These are phyloP conservation scores for Papilio dardanus DNA, from an alignment of 1,140 invertebrate genomes.

Conservation along the genomic window DNA sequence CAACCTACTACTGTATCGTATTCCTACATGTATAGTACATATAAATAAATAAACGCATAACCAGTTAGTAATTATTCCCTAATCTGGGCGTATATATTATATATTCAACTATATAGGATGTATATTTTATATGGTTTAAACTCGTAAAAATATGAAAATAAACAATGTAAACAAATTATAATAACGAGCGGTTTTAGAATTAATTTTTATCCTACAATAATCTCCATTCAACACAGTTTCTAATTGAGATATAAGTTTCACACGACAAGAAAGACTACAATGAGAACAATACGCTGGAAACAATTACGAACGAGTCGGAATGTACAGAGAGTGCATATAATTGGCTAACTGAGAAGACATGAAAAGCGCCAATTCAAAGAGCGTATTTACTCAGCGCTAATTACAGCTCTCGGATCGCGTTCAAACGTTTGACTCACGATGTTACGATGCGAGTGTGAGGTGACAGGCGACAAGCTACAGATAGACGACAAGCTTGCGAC, in stretches of 20 bases:
- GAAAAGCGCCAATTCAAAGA: slow-evolving; percentile 32
- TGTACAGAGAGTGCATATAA: slow-evolving; percentile 29
- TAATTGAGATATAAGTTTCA: neutral
- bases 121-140: neutral
- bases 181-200: neutral
- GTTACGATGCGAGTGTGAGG: neutral
- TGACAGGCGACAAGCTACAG: neutral
- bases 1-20: neutral
- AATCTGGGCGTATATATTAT: no score
- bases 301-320: slow-evolving; percentile 25
- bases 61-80: no score
- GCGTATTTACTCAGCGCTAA: slow-evolving; percentile 37
- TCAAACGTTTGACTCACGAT: slow-evolving; percentile 33
- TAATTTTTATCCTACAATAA: neutral
- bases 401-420: slow-evolving; percentile 36
- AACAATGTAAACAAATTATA: neutral
- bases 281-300: slow-evolving; percentile 21
- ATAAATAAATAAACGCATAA: neutral
- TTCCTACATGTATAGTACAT: neutral
- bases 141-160: neutral
- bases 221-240: neutral
- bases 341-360: slow-evolving; percentile 34
- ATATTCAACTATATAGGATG: neutral
- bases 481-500: no score
- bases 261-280: slow-evolving; percentile 11